These are phyloP conservation scores for Thunnus albacares DNA, from an alignment of 2,797 vertebrate species.

Conservation along the genomic window DNA sequence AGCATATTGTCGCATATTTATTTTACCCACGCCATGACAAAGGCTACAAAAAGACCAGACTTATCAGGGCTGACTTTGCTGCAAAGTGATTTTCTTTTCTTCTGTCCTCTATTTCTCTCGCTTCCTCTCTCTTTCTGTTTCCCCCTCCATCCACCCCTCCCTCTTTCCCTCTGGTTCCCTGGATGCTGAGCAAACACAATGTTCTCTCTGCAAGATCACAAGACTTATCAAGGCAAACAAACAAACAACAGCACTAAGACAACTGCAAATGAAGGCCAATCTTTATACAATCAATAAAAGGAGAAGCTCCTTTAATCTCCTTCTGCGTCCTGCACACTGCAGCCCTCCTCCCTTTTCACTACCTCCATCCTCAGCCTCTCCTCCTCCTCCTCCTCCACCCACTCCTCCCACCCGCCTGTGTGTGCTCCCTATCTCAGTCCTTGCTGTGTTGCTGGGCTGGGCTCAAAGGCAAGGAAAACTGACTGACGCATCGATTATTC, in stretches of 20 bases:
- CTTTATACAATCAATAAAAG: slow-evolving; percentile 82
- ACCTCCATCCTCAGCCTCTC: slow-evolving; percentile 46
- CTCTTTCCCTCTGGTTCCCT: slow-evolving; percentile 52
- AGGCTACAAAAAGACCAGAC: slow-evolving; percentile 13
- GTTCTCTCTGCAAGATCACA: slow-evolving; percentile 80
- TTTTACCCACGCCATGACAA: not conserved
- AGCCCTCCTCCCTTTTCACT: slow-evolving; percentile 67
- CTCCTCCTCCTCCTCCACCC: slow-evolving; percentile 49
- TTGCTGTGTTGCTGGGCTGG: slow-evolving; percentile 77
- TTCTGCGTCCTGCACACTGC: slow-evolving; percentile 62
- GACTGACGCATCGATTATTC: slow-evolving; percentile 83
- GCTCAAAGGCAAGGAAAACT: slow-evolving; percentile 78
- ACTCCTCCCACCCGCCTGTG: slow-evolving; percentile 46
- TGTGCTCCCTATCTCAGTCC: slow-evolving; percentile 67
- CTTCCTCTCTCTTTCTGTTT: slow-evolving; percentile 2
- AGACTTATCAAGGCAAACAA: slow-evolving; percentile 82
- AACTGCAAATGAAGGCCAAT: slow-evolving; percentile 83
- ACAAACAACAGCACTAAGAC: slow-evolving; percentile 80
- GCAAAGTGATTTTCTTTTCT: slow-evolving; percentile 58
- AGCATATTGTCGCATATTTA: not conserved
- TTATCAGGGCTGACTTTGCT: slow-evolving; percentile 59
- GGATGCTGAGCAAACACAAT: slow-evolving; percentile 79
- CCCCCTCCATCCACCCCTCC: slow-evolving; percentile 40
- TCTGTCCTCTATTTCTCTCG: slow-evolving; percentile 18
- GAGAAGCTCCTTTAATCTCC: slow-evolving; percentile 82